These are phyloP conservation scores for Nasonovia ribisnigri DNA, from an alignment of 2,888 invertebrate genomes.

Conservation along the genomic window DNA sequence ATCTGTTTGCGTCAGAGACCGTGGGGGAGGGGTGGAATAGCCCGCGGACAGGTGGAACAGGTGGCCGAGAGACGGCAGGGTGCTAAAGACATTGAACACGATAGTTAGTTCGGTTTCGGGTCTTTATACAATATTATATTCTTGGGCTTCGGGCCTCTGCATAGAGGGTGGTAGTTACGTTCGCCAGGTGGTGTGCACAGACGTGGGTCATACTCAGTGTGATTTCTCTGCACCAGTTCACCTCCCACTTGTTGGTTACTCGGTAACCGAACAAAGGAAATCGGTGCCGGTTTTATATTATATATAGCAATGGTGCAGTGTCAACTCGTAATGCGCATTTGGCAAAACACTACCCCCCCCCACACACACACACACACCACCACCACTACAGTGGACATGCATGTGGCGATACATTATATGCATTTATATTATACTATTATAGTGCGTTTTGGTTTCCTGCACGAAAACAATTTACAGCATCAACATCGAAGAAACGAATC, in stretches of 20 bases:
- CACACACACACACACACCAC: no score
- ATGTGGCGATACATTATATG: neutral
- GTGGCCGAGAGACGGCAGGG: neutral
- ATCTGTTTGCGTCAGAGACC: neutral
- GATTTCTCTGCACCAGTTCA: neutral
- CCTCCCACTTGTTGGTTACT: neutral
- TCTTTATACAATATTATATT: neutral
- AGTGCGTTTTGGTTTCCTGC: neutral
- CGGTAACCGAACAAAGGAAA: slow-evolving; percentile 6
- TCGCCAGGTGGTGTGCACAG: neutral
- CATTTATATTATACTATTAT: no score
- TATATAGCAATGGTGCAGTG: neutral
- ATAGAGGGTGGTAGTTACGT: neutral
- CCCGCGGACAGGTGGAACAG: neutral
- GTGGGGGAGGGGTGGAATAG: neutral
- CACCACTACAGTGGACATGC: no score
- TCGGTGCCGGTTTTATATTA: neutral
- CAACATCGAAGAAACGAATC: neutral
- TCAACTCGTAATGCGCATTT: neutral
- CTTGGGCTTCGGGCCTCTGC: neutral
- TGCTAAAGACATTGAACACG: neutral
- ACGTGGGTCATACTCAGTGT: neutral
- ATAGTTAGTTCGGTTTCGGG: neutral
- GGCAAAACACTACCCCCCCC: neutral
- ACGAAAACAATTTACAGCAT: no score